These are phyloP conservation scores for Sesia bembeciformis DNA, from an alignment of 2,888 invertebrate species.

Conservation along the genomic window DNA sequence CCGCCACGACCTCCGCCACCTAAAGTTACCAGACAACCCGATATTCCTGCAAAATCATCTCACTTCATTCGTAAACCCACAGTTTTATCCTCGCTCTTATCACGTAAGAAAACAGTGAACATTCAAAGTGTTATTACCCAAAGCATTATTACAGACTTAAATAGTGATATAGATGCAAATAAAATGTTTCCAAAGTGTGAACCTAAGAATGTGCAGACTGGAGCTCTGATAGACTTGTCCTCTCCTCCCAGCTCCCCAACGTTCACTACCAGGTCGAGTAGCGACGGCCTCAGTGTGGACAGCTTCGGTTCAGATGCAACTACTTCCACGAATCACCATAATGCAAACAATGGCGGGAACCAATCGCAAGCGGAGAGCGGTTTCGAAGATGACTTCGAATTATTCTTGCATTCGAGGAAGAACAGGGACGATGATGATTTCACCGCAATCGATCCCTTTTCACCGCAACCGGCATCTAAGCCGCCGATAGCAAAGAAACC, in stretches of 20 bases:
- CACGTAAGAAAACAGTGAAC: constrained; percentile 42
- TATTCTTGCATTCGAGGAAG: constrained; percentile 71
- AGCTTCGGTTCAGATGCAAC: constrained; percentile 85
- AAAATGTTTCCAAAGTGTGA: constrained; percentile 66
- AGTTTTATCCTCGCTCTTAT: constrained; percentile 51
- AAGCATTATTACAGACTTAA: constrained; percentile 26
- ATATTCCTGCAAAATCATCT: constrained; percentile 62
- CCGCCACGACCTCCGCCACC: constrained; percentile 84
- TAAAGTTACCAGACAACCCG: constrained; percentile 58
- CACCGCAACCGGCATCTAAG: constrained; percentile 49
- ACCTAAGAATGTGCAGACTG: constrained; percentile 57
- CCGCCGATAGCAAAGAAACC: constrained; percentile 64
- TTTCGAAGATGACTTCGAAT: constrained; percentile 88
- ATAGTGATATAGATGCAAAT: constrained; percentile 42
- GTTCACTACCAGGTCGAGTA: constrained; percentile 82
- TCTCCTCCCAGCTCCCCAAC: constrained; percentile 85
- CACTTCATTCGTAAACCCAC: constrained; percentile 69
- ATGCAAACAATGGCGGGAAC: constrained; percentile 74
- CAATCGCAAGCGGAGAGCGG: constrained; percentile 84
- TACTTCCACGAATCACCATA: constrained; percentile 68
- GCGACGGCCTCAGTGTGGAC: constrained; percentile 83
- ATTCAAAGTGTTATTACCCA: constrained; percentile 19
- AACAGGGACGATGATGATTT: constrained; percentile 69
- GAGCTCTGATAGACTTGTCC: constrained; percentile 80
- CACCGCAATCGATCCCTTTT: constrained; percentile 71